Conservation (phyloP, 2,797 vertebrate species). For the Microcaecilia unicolor region DNA sequence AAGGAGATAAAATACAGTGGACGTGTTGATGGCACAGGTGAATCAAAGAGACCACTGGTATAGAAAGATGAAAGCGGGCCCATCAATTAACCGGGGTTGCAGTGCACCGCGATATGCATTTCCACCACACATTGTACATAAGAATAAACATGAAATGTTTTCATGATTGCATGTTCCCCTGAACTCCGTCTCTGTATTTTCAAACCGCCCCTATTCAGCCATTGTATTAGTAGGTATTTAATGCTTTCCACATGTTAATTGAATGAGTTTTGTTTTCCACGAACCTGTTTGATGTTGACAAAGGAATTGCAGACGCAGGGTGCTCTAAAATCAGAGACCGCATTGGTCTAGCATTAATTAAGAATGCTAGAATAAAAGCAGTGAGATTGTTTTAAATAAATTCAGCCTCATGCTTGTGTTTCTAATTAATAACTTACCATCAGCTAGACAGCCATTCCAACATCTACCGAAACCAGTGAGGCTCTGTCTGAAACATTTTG, state of each 20-base stretch:
- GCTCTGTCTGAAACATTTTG: no score
- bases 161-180: slow-evolving; percentile 8
- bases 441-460: no score
- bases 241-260: slow-evolving; percentile 63
- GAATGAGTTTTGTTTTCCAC: slow-evolving; percentile 48
- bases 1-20: slow-evolving; percentile 50
- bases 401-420: slow-evolving; percentile 50
- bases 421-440: no score
- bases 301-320: slow-evolving; percentile 50
- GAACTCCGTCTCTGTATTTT: slow-evolving; percentile 19
- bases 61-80: slow-evolving; percentile 56
- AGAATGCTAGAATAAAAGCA: slow-evolving; percentile 47
- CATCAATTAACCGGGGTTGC: slow-evolving; percentile 45
- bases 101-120: slow-evolving; percentile 41
- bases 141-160: slow-evolving; percentile 33
- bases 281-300: slow-evolving; percentile 61
- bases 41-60: slow-evolving; percentile 43
- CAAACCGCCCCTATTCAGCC: slow-evolving; percentile 53
- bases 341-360: slow-evolving; percentile 59
- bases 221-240: slow-evolving; percentile 50
- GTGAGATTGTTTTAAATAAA: slow-evolving; percentile 44
- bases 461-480: no score
- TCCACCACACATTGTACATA: slow-evolving; percentile 30
- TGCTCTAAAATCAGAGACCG: slow-evolving; percentile 40
- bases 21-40: slow-evolving; percentile 49